A percentile compares a stretch with the other conserved stretches of the same genome.
phyloP scores from a whole-genome alignment of 2,888 invertebrate genomes.

The Chymomyza fuscimana region DNA sequence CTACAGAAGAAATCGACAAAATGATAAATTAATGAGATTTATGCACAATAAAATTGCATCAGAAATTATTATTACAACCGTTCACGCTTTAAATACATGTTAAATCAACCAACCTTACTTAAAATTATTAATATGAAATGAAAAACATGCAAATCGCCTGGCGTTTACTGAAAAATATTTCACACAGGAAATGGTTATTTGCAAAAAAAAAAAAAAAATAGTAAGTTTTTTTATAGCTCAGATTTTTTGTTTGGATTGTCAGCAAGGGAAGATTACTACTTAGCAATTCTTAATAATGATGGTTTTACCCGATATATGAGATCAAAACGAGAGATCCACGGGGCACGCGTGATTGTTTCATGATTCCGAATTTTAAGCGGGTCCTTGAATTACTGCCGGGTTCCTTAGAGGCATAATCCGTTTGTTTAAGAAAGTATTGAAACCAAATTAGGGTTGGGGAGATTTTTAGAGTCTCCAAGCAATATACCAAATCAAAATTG shows the following conservation, averaged over 20 bases:
- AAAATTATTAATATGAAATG: conserved; percentile 66
- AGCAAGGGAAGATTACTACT: too few relatives aligned
- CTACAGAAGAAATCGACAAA: conserved; percentile 77
- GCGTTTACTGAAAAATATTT: conserved; percentile 26
- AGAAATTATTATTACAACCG: conserved; percentile 80
- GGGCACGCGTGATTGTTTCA: too few relatives aligned
- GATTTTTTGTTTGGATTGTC: neutral
- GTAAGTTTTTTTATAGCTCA: neutral
- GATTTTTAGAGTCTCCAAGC: too few relatives aligned
- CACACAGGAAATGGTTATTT: neutral
- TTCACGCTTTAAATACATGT: conserved; percentile 80
- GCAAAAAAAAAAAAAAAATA: neutral
- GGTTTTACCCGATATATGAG: too few relatives aligned
- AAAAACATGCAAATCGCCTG: conserved; percentile 55
- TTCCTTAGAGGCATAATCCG: too few relatives aligned
- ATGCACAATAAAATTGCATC: conserved; percentile 80
- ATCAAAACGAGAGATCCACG: too few relatives aligned
- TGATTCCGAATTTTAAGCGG: too few relatives aligned
- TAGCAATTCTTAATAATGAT: too few relatives aligned
- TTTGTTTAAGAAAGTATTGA: too few relatives aligned
- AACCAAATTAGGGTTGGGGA: too few relatives aligned
- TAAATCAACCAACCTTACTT: conserved; percentile 77
- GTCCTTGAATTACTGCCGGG: too few relatives aligned
- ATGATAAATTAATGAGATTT: conserved; percentile 81
- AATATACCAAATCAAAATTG: too few relatives aligned